Evolutionary conservation across 2,113 vertebrate species (phyloP), one percentile per base, ranked within the genome.

Genomic region (Ictalurus furcatus): DNA sequence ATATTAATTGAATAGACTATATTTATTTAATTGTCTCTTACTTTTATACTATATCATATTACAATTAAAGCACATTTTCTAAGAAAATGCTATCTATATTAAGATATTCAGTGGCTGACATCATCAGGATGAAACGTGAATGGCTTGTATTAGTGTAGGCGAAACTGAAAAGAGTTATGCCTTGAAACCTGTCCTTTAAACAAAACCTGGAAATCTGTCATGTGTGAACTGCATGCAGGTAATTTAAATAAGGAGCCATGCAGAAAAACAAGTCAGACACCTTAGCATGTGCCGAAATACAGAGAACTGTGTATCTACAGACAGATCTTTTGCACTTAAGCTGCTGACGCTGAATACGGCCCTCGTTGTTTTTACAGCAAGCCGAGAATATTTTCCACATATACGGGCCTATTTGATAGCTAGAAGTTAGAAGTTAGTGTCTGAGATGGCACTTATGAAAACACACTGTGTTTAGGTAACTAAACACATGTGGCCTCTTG

Each of bases 131-230:
- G 4, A 3, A 78, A 78, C 1, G 12, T 2, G 19, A 44, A 4
- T 6, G 40, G 40, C 19, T 78, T 44, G 4, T 78, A 48, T 48
- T 44, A 9, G 0, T 73, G 34, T 74, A 11, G 11, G 21, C 17
- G 3, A 11, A 44, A 76, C 40, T 78, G 74, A 78, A 23, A 40
- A 65, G 25, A 44, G 23, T 48, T n/a, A 56, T 80, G 14, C 5
- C 25, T n/a, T 58, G 79, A 54, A 56, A 80, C 14, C 78, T 54
- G 4, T 80, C 48, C 25, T 56, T 54, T 17, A 81, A 58, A 58
- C 79, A 81, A 81, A 81, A 81, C 54, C 3, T 40, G 16, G n/a
- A 34, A 81, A 34, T 81, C 52, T 34, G 79, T 58, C 79, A 81
- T 58, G 54, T 58, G 54, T 58, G n/a, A 81, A 56, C 52, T 21